Percentiles rank a stretch among this genome's conserved stretches.
phyloP scores from a whole-genome alignment of 2,888 invertebrate species.

The Lysandra bellargus region DNA sequence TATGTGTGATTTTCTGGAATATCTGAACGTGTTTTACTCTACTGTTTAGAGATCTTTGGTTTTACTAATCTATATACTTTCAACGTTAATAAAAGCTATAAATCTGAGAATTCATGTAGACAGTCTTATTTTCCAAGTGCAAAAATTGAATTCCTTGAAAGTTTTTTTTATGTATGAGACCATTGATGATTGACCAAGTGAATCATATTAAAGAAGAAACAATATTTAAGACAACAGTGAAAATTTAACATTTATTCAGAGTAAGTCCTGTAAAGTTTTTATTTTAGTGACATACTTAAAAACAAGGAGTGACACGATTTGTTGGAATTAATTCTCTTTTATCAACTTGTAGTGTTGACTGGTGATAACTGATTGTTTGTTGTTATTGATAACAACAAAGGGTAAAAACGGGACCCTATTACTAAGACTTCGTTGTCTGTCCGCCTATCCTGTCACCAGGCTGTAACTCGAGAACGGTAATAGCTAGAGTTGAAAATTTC shows the following conservation, averaged over 20 bases:
- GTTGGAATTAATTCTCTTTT: neutral
- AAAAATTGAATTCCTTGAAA: neutral
- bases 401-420: too few species aligned
- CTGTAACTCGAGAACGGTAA: too few species aligned
- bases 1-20: too few species aligned
- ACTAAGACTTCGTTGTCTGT: too few species aligned
- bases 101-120: too few species aligned
- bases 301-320: neutral
- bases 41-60: too few species aligned
- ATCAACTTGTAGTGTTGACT: neutral
- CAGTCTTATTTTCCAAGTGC: neutral
- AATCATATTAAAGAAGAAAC: slow-evolving; percentile 28
- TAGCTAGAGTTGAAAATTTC: too few species aligned
- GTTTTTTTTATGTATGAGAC: neutral
- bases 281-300: neutral
- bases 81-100: too few species aligned
- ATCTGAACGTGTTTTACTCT: too few species aligned
- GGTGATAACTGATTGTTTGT: neutral
- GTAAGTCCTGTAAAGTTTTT: slow-evolving; percentile 35
- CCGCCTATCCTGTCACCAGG: too few species aligned
- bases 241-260: slow-evolving; percentile 35
- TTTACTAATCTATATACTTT: too few species aligned
- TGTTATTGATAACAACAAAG: neutral
- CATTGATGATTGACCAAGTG: slow-evolving; percentile 23
- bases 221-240: slow-evolving; percentile 32